Base-by-base conservation (phyloP, 2,888 invertebrate genomes). In the Asteroscopus sphinx region DNA sequence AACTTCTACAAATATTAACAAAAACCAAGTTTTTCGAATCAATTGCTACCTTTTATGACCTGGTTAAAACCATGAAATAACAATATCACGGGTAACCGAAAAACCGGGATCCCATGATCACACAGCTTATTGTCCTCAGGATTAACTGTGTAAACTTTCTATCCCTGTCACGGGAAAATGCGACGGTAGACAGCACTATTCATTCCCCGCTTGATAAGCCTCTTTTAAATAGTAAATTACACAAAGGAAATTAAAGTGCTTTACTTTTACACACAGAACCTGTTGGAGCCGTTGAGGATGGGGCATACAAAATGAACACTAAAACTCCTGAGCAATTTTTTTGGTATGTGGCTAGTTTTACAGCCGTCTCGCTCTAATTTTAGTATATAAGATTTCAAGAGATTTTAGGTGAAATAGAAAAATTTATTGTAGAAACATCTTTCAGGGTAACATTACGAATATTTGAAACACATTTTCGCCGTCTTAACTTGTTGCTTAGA, bases 181-280 rank as follows among this genome's bases (percentile, higher is more conserved):
- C 32, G 13, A 40, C 13, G 33, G 3, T 26, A 15, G 30, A 47
- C 42, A 63, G 11, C 46, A 69, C 64, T 39, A 64, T 33, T 7
- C n/a, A 9, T 37, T 45, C 40, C 16, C 11, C 26, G 42, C 33
- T 44, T 48, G 44, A 47, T 46, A 69, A 35, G 35, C 40, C 45
- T 16, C 26, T 13, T 26, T 40, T 51, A 51, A 66, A 66, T 65
- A 44, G 28, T 44, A 65, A 67, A 67, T 48, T 57, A 52, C 51
- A 69, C 58, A 48, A 58, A 67, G 66, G 65, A 65, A 67, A 70
- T 70, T 64, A 64, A 65, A 57, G 58, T 35, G 44, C 44, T 52
- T 30, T 25, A 46, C 30, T 63, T 66, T 37, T 54, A 16, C 12
- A 44, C 42, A 35, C 12, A 58, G 16, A 47, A 44, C 32, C 44